These are phyloP conservation scores for Parazoanthus swiftii DNA, from an alignment of 92 coral and sea anemone genomes.

Conservation along the genomic window DNA sequence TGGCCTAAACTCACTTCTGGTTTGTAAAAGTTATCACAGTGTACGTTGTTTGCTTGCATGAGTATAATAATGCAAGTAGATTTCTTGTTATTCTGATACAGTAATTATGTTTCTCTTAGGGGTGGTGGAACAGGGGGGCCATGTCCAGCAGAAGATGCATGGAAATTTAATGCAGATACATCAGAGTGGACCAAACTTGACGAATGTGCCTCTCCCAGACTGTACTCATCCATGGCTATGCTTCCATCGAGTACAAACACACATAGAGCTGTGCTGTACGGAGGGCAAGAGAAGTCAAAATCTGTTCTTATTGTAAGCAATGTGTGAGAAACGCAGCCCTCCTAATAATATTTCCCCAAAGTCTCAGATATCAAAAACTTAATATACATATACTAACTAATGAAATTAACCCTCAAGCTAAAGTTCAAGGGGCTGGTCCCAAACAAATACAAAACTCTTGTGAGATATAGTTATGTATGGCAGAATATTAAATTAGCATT, in stretches of 20 bases:
- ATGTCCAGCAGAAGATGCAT: constrained; percentile 92
- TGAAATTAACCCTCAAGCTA: no score
- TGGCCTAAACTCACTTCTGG: no score
- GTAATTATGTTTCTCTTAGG: constrained; percentile 42
- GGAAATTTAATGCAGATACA: constrained; percentile 71
- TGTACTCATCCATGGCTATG: constrained; percentile 94
- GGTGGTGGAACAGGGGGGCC: constrained; percentile 97
- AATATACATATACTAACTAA: background rate
- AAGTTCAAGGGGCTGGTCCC: no score
- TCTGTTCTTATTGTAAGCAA: constrained; percentile 82
- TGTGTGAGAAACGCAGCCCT: no score
- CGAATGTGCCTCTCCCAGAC: constrained; percentile 82
- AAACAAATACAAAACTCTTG: no score
- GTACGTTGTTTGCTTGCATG: background rate
- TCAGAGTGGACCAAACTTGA: constrained; percentile 75
- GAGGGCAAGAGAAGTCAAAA: constrained; percentile 68
- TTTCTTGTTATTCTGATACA: no score
- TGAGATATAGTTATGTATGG: no score
- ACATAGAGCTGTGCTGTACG: constrained; percentile 90
- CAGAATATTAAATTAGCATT: no score
- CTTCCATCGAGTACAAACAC: constrained; percentile 68
- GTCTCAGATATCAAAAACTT: background rate
- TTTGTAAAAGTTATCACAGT: background rate
- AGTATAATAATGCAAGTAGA: background rate
- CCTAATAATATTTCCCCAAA: background rate